Conservation (phyloP, 1,140 invertebrate genomes). For the Brachionus rotundiformis region DNA sequence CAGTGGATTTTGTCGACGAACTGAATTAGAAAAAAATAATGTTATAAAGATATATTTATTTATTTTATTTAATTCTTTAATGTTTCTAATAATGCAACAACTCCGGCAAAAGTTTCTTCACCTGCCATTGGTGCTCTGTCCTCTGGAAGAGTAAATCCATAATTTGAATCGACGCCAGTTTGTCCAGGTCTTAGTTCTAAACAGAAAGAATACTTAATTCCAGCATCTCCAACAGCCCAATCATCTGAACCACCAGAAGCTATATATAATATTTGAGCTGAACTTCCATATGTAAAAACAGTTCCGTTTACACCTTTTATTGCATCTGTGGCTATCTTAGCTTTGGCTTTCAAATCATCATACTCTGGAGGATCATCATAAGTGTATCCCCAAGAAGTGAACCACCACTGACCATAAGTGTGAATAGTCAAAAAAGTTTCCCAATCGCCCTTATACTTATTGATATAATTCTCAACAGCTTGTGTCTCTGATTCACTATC, state of each 20-base stretch:
- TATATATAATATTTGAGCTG: conserved; percentile 40
- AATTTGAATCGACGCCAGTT: conserved; percentile 15
- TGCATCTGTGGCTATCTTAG: conserved; percentile 33
- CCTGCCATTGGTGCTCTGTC: conserved; percentile 47
- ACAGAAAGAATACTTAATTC: conserved; percentile 54
- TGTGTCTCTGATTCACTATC: conserved; percentile 51
- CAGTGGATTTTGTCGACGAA: too few relatives aligned
- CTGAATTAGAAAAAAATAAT: too few relatives aligned
- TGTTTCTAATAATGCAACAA: not conserved
- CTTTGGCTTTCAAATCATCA: conserved; percentile 10
- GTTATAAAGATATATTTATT: too few relatives aligned
- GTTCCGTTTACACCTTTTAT: conserved; percentile 34
- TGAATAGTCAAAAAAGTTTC: conserved; percentile 51
- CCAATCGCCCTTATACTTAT: not conserved
- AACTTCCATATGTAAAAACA: conserved; percentile 34
- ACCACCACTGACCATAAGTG: conserved; percentile 51
- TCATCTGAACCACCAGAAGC: conserved; percentile 55
- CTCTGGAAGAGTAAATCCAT: conserved; percentile 48
- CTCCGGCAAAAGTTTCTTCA: conserved; percentile 23
- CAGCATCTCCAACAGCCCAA: conserved; percentile 53
- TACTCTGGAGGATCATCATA: conserved; percentile 32
- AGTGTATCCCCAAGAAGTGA: conserved; percentile 51
- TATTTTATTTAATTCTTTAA: not conserved
- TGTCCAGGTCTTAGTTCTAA: conserved; percentile 54
- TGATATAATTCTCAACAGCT: conserved; percentile 36